Conservation (phyloP, 2,113 vertebrate genomes). For the Sigmodon hispidus region DNA sequence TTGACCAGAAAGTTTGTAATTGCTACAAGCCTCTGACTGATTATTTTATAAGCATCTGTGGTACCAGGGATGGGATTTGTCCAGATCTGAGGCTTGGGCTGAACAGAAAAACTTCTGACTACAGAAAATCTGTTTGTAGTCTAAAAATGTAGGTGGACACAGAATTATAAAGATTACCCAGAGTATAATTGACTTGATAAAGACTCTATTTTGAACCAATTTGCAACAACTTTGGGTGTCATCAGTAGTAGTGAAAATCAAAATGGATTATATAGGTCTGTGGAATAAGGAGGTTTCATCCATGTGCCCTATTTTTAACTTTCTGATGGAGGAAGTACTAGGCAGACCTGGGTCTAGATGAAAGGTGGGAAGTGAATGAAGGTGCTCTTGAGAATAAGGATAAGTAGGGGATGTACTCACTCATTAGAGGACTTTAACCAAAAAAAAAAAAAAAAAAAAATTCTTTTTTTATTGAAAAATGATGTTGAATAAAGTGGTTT, state of each 20-base stretch:
- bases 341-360: fast-evolving
- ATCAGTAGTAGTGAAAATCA: not conserved
- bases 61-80: too few relatives aligned
- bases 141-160: not conserved
- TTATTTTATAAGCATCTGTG: too few relatives aligned
- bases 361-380: not conserved
- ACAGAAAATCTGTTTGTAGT: not conserved
- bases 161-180: not conserved
- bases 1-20: too few relatives aligned
- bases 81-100: too few relatives aligned
- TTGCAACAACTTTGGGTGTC: not conserved
- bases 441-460: too few relatives aligned
- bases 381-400: not conserved
- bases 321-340: too few relatives aligned
- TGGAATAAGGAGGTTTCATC: not conserved
- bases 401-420: too few relatives aligned
- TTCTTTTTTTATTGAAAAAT: too few relatives aligned
- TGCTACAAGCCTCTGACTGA: too few relatives aligned
- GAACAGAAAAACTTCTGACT: too few relatives aligned
- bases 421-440: too few relatives aligned
- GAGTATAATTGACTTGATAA: not conserved
- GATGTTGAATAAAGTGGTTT: too few relatives aligned
- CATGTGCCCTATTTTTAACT: not conserved
- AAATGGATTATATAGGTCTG: not conserved
- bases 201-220: not conserved